These are phyloP conservation scores for Varanus komodoensis DNA, from an alignment of 2,113 vertebrate species.

Conservation along the genomic window DNA sequence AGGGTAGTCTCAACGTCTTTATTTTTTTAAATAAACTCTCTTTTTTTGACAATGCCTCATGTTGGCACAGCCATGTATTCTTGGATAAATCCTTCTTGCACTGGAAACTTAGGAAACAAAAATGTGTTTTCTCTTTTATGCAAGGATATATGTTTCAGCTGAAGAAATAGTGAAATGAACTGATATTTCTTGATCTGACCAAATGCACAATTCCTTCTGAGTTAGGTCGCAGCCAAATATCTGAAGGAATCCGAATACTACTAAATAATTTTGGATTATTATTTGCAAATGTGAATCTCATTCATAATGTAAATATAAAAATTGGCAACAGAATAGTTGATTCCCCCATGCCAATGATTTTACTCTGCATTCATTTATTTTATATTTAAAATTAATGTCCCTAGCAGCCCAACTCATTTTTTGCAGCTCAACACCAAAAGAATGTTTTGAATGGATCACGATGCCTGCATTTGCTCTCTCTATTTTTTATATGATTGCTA, in stretches of 20 bases:
- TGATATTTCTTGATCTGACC: background rate
- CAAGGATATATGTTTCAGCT: background rate
- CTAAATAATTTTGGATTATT: background rate
- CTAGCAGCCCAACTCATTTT: background rate
- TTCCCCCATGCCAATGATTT: background rate
- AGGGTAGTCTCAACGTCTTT: background rate
- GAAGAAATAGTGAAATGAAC: conserved; percentile 4
- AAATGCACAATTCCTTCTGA: conserved; percentile 10
- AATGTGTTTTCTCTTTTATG: background rate
- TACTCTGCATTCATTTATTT: background rate
- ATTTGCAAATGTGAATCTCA: background rate
- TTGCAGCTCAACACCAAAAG: background rate
- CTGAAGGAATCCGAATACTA: background rate
- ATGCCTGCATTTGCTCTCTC: background rate
- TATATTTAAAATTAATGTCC: conserved; percentile 2
- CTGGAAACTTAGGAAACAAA: background rate
- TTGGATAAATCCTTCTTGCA: background rate
- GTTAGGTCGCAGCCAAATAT: background rate
- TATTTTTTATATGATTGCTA: background rate
- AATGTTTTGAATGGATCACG: background rate
- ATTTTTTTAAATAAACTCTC: background rate
- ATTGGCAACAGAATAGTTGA: background rate
- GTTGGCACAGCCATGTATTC: background rate
- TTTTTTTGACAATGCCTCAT: background rate
- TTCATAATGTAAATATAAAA: background rate